Conservation (phyloP, 2,113 vertebrate species). For the Ciconia boyciana region DNA sequence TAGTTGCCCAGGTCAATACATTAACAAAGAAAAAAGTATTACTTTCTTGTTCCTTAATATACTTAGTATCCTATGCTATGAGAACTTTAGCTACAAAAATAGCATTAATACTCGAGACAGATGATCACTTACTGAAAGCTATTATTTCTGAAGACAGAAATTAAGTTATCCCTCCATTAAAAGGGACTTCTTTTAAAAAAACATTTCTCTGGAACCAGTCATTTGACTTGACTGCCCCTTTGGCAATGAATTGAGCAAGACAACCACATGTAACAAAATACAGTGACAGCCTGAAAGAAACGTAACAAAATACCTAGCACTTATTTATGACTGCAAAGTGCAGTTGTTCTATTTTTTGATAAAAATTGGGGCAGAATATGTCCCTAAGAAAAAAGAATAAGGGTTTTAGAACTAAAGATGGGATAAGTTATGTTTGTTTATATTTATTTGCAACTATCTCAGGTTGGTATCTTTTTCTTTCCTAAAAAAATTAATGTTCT, state of each 20-base stretch:
- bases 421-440: neutral
- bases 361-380: neutral
- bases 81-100: neutral
- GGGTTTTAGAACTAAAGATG: neutral
- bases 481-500: neutral
- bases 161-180: neutral
- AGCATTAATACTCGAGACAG: neutral
- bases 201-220: neutral
- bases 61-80: neutral
- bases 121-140: neutral
- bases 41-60: neutral
- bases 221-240: neutral
- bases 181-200: neutral
- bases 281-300: neutral
- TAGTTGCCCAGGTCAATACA: neutral
- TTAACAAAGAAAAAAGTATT: neutral
- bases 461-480: neutral
- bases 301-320: neutral
- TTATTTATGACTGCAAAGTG: neutral
- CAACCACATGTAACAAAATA: neutral
- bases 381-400: neutral
- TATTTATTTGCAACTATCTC: neutral
- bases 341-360: neutral
- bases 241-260: neutral
- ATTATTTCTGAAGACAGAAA: neutral